Percentiles rank a stretch among this genome's conserved stretches.
phyloP scores from a whole-genome alignment of 2,888 invertebrate species.

The Philereme vetulata region DNA sequence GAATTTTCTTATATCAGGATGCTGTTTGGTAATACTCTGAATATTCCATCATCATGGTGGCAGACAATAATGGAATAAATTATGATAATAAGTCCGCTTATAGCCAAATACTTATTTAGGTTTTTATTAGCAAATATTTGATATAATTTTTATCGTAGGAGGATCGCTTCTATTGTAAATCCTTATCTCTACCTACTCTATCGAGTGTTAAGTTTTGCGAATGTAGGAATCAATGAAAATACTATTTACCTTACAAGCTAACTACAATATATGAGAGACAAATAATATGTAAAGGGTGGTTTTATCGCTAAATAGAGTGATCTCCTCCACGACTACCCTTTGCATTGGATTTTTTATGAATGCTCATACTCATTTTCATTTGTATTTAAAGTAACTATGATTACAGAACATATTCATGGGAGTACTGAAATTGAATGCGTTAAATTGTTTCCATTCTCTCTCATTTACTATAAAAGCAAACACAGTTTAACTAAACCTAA shows the following conservation, averaged over 20 bases:
- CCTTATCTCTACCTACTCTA: neutral
- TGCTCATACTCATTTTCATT: constrained; percentile 3
- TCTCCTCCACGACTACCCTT: no score
- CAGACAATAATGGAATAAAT: constrained; percentile 49
- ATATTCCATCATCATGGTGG: constrained; percentile 36
- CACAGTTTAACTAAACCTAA: no score
- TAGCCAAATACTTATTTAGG: constrained; percentile 40
- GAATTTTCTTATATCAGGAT: constrained; percentile 28
- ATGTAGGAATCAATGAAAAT: no score
- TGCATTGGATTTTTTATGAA: no score
- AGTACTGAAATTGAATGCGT: neutral
- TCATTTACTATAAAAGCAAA: no score
- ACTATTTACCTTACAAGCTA: no score
- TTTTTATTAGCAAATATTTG: constrained; percentile 46
- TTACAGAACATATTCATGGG: constrained; percentile 1
- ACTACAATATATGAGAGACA: no score
- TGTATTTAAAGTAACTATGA: constrained; percentile 15
- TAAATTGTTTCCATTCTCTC: neutral
- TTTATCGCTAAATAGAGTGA: no score
- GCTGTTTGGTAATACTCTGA: constrained; percentile 34
- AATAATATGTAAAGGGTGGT: no score
- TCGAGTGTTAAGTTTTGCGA: no score
- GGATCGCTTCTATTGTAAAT: neutral
- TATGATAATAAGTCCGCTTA: constrained; percentile 45
- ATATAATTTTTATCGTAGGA: neutral